These are phyloP conservation scores for Artemia sp. DNA, from an alignment of 2,888 invertebrate genomes.

Conservation along the genomic window DNA sequence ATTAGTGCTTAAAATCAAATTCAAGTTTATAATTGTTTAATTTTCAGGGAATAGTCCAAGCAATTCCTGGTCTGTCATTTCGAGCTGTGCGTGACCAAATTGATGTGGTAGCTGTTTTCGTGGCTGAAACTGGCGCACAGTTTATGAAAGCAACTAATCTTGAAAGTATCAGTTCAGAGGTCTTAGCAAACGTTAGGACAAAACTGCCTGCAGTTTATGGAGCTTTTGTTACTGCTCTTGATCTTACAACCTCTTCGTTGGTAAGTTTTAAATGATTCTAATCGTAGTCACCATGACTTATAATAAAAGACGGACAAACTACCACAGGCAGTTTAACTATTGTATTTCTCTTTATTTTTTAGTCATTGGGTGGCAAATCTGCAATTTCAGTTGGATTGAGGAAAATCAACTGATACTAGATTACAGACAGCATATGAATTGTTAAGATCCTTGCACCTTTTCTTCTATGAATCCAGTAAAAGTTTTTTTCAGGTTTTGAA, in stretches of 20 bases:
- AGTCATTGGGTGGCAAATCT: too few relatives aligned
- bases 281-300: too few relatives aligned
- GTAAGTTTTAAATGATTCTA: neutral
- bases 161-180: neutral
- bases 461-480: too few relatives aligned
- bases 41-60: neutral
- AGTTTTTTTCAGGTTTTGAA: too few relatives aligned
- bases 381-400: too few relatives aligned
- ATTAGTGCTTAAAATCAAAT: neutral
- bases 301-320: too few relatives aligned
- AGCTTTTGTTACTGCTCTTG: conserved; percentile 16
- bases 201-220: conserved; percentile 17
- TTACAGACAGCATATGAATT: too few relatives aligned
- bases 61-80: neutral
- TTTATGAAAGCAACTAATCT: neutral
- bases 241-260: conserved; percentile 16
- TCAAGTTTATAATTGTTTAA: neutral
- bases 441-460: too few relatives aligned
- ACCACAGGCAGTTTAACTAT: too few relatives aligned
- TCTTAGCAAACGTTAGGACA: neutral
- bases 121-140: conserved; percentile 11
- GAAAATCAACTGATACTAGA: too few relatives aligned
- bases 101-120: neutral
- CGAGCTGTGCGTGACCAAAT: neutral
- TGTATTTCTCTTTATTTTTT: too few relatives aligned